These are phyloP conservation scores for Pseudeuparius sepicola DNA, from an alignment of 2,888 invertebrate genomes.

Conservation along the genomic window DNA sequence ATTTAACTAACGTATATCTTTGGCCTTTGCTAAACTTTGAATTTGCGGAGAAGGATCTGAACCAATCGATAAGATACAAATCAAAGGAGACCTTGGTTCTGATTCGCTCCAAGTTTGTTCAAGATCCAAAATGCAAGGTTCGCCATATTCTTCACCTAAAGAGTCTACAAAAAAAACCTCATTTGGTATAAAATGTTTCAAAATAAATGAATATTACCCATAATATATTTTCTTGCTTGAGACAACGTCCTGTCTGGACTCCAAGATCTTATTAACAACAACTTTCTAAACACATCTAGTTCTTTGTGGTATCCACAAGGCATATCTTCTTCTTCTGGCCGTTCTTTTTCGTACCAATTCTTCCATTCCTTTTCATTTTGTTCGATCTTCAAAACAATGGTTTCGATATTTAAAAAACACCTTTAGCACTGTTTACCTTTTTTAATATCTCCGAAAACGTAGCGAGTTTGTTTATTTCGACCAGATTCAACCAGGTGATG, in stretches of 20 bases:
- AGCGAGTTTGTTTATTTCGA: conserved; percentile 79
- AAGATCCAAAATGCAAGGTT: conserved; percentile 84
- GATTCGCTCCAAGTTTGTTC: conserved; percentile 87
- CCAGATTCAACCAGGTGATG: conserved; percentile 92
- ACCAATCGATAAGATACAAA: conserved; percentile 89
- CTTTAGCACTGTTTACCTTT: too few relatives aligned
- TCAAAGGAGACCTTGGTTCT: conserved; percentile 76
- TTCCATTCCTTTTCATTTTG: conserved; percentile 83
- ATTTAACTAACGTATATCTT: conserved; percentile 70
- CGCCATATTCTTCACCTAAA: conserved; percentile 77
- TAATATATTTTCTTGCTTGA: conserved; percentile 84
- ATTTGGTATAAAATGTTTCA: not conserved
- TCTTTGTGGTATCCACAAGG: conserved; percentile 82
- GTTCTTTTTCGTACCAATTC: conserved; percentile 84
- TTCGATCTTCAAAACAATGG: conserved; percentile 54
- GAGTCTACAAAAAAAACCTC: conserved; percentile 48
- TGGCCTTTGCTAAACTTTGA: conserved; percentile 72
- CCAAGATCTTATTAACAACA: conserved; percentile 83
- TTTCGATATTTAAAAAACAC: too few relatives aligned
- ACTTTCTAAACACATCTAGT: conserved; percentile 79
- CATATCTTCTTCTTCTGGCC: conserved; percentile 82
- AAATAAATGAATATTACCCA: conserved; percentile 44
- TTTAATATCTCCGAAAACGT: conserved; percentile 70
- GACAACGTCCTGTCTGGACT: conserved; percentile 91
- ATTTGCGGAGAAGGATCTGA: conserved; percentile 97